A percentile compares a stretch with the other conserved stretches of the same genome.
These are phyloP conservation scores for Tangara arthus DNA, from an alignment of 2,797 vertebrate species.

Conservation along the genomic window DNA sequence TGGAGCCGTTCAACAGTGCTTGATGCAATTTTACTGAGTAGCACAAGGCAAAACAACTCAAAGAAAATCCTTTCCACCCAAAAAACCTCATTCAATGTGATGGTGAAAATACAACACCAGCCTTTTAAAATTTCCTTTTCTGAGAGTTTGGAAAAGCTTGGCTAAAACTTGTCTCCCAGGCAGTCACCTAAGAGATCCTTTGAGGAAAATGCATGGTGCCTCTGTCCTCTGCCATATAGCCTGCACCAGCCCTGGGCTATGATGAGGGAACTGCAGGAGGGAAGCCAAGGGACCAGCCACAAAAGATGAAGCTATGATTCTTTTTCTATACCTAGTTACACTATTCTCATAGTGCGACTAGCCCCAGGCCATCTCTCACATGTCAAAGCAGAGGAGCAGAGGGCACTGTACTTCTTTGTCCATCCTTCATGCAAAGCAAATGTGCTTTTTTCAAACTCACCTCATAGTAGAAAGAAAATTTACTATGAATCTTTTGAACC, in stretches of 20 bases:
- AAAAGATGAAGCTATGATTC: background rate
- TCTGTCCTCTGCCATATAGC: background rate
- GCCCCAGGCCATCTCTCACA: background rate
- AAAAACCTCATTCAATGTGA: background rate
- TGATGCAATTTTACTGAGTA: background rate
- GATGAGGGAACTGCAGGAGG: background rate
- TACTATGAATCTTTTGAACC: background rate
- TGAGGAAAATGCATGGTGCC: background rate
- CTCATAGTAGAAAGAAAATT: accelerated
- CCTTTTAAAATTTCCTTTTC: background rate
- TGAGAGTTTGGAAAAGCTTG: background rate
- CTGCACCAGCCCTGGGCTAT: background rate
- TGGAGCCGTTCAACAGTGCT: background rate
- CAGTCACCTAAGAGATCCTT: background rate
- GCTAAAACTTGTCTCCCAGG: background rate
- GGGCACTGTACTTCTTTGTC: background rate
- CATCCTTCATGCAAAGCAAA: background rate
- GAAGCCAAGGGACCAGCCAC: background rate
- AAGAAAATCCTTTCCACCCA: background rate
- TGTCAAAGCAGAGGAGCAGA: background rate
- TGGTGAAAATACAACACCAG: background rate
- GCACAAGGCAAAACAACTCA: background rate
- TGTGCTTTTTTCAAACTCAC: background rate
- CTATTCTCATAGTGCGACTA: background rate
- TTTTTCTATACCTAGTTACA: background rate